These are phyloP conservation scores for Lepidochitona cinerea DNA, from an alignment of 2,888 invertebrate species.

Conservation along the genomic window DNA sequence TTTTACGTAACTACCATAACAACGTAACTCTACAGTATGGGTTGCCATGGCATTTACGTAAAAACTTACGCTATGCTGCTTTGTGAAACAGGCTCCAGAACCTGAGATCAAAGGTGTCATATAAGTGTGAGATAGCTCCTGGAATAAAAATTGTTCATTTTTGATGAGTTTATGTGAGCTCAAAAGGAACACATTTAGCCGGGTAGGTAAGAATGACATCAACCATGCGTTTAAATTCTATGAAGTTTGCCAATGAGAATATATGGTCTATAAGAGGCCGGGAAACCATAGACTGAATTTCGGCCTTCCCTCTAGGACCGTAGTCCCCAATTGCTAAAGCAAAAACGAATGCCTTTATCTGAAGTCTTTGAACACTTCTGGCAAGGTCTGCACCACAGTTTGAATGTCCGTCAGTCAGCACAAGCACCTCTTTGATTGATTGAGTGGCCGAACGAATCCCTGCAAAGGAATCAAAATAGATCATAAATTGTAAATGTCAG, in stretches of 20 bases:
- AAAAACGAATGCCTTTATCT: not conserved
- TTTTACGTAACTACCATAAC: no score
- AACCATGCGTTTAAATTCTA: not conserved
- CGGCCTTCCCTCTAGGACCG: not conserved
- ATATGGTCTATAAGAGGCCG: not conserved
- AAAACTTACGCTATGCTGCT: no score
- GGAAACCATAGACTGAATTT: not conserved
- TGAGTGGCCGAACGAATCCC: not conserved
- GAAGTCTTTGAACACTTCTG: not conserved
- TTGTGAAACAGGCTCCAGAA: no score
- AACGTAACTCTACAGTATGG: no score
- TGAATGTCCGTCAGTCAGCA: not conserved
- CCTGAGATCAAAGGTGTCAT: no score
- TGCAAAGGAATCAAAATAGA: not conserved
- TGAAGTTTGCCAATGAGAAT: not conserved
- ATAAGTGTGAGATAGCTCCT: no score
- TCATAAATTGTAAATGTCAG: no score
- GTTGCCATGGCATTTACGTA: no score
- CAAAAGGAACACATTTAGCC: not conserved
- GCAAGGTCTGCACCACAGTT: not conserved
- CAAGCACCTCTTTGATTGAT: not conserved
- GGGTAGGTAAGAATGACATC: not conserved
- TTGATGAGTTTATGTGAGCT: no score
- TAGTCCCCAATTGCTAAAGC: not conserved
- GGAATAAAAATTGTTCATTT: no score